Conservation (phyloP, 2,797 vertebrate species). For the Tokudaia muenninki region DNA sequence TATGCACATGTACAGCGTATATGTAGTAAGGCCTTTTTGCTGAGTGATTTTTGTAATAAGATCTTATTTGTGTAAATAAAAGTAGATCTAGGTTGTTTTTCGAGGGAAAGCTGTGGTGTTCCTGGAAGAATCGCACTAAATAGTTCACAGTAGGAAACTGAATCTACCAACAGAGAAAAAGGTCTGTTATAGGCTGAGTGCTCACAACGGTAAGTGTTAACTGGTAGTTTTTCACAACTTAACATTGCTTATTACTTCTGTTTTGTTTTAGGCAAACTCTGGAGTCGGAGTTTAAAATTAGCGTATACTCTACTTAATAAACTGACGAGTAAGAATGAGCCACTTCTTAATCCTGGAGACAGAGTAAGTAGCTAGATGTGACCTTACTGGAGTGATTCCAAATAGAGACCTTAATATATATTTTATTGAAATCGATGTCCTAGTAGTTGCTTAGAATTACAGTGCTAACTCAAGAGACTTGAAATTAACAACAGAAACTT, state of each 20-base stretch:
- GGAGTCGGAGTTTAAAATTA: constrained; percentile 97
- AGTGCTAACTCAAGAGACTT: neutral
- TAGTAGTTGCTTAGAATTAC: neutral
- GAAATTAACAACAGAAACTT: neutral
- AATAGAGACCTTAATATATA: neutral
- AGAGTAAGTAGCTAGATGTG: constrained; percentile 90
- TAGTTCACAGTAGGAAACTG: constrained; percentile 18
- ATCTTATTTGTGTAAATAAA: constrained; percentile 56
- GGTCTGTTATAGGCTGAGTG: neutral
- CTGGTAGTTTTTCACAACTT: constrained; percentile 43
- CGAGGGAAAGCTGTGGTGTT: constrained; percentile 34
- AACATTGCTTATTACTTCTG: constrained; percentile 64
- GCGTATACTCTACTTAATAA: constrained; percentile 97
- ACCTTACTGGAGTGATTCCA: neutral
- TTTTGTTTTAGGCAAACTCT: constrained; percentile 93
- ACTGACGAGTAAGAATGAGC: constrained; percentile 94
- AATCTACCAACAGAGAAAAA: neutral
- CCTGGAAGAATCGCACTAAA: neutral
- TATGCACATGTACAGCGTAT: neutral
- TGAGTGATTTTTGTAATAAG: neutral
- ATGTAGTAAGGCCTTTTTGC: neutral
- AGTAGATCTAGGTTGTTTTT: neutral
- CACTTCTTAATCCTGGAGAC: constrained; percentile 95
- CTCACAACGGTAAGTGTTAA: constrained; percentile 28
- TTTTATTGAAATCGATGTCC: constrained; percentile 20